Evolutionary conservation across 1,140 invertebrate species (phyloP).

Genomic region (Calephelis virginiensis): DNA sequence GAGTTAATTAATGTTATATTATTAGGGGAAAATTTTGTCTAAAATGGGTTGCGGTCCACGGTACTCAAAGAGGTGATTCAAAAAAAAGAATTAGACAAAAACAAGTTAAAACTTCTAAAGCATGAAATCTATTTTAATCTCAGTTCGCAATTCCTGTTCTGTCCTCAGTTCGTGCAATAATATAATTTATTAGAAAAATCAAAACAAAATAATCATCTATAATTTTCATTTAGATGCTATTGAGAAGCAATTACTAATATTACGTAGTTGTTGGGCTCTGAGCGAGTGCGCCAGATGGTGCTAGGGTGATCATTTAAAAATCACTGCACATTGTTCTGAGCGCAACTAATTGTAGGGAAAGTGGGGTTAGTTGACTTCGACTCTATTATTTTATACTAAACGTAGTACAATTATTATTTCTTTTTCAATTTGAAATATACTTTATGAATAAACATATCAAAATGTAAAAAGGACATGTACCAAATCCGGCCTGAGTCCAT

Average conservation of each 20-base stretch:
- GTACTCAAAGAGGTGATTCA: no score
- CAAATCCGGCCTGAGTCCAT: no score
- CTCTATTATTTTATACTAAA: slow-evolving; percentile 72
- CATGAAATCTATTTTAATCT: no score
- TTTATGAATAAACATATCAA: no score
- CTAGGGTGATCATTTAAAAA: slow-evolving; percentile 72
- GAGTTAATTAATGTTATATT: no score
- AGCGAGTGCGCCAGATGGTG: slow-evolving; percentile 63
- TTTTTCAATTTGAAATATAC: not conserved
- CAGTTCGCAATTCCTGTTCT: not conserved
- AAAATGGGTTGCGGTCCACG: no score
- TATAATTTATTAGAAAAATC: not conserved
- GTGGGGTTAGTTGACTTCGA: slow-evolving; percentile 59
- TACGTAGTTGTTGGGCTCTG: slow-evolving; percentile 54
- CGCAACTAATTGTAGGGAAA: slow-evolving; percentile 73
- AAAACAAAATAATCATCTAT: not conserved
- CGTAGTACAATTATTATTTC: slow-evolving; percentile 23
- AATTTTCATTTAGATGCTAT: slow-evolving; percentile 26
- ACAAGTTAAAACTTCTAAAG: no score
- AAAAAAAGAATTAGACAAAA: no score
- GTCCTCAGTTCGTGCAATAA: not conserved
- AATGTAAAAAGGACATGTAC: no score
- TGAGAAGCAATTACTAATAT: slow-evolving; percentile 70
- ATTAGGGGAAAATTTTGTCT: no score
- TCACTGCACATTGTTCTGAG: slow-evolving; percentile 75